Evolutionary conservation across 2,888 invertebrate species (phyloP).

Genomic region (Magallana nippona): DNA sequence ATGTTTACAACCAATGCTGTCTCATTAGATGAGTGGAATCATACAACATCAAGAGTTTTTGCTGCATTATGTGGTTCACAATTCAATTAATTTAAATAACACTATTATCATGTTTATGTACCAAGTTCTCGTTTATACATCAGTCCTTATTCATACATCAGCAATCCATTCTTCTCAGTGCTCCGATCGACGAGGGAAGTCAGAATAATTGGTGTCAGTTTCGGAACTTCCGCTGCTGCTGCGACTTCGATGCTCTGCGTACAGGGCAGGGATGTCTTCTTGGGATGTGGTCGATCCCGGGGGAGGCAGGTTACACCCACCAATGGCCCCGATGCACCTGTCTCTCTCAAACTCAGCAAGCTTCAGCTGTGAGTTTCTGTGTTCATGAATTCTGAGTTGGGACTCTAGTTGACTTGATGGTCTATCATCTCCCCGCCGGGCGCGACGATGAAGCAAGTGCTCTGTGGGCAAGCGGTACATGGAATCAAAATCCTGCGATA

Average conservation of each 20-base stretch:
- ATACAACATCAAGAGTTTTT: not conserved
- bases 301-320: constrained; percentile 46
- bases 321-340: constrained; percentile 60
- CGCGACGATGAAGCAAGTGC: constrained; percentile 57
- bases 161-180: not conserved
- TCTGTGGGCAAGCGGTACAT: constrained; percentile 72
- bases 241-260: constrained; percentile 38
- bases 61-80: not conserved
- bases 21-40: too few species aligned
- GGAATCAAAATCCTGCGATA: constrained; percentile 67
- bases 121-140: too few species aligned
- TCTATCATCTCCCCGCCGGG: constrained; percentile 46
- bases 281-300: not conserved
- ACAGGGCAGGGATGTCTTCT: constrained; percentile 14
- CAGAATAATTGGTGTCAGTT: constrained; percentile 28
- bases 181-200: constrained; percentile 44
- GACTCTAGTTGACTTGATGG: constrained; percentile 51
- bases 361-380: constrained; percentile 60
- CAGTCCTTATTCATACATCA: too few species aligned
- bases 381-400: constrained; percentile 59
- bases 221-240: constrained; percentile 47
- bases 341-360: constrained; percentile 62
- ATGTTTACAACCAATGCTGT: too few species aligned
- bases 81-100: too few species aligned
- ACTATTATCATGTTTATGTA: too few species aligned